Conservation (phyloP, 2,888 invertebrate species). For the Acronicta alni region DNA sequence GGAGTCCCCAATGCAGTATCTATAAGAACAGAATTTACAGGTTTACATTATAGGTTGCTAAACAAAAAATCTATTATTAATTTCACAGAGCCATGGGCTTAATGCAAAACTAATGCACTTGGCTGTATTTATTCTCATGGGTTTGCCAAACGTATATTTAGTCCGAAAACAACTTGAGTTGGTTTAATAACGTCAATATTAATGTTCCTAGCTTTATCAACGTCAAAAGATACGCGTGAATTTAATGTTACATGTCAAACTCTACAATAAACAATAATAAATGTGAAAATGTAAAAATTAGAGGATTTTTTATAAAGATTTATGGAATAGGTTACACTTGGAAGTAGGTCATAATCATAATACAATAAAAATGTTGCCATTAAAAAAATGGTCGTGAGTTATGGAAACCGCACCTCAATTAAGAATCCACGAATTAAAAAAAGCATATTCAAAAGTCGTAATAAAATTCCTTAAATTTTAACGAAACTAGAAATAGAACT, state of each 20-base stretch:
- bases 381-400: too few species aligned
- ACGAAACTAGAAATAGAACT: too few species aligned
- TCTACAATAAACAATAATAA: constrained; percentile 7
- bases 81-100: constrained; percentile 14
- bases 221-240: constrained; percentile 27
- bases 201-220: constrained; percentile 42
- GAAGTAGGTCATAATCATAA: too few species aligned
- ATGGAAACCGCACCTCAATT: too few species aligned
- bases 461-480: too few species aligned
- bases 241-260: constrained; percentile 41
- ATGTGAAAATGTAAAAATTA: constrained; percentile 19
- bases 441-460: too few species aligned
- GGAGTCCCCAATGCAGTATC: too few species aligned
- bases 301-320: background rate
- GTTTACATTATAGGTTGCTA: too few species aligned
- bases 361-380: too few species aligned
- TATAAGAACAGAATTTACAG: too few species aligned
- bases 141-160: constrained; percentile 51
- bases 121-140: constrained; percentile 30
- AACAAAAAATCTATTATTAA: background rate
- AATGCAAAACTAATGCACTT: constrained; percentile 39
- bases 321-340: background rate
- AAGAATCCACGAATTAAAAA: too few species aligned
- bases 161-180: constrained; percentile 31
- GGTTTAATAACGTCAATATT: constrained; percentile 32